These are phyloP conservation scores for Onchidella celtica DNA, from an alignment of 2,888 invertebrate species.

Conservation along the genomic window DNA sequence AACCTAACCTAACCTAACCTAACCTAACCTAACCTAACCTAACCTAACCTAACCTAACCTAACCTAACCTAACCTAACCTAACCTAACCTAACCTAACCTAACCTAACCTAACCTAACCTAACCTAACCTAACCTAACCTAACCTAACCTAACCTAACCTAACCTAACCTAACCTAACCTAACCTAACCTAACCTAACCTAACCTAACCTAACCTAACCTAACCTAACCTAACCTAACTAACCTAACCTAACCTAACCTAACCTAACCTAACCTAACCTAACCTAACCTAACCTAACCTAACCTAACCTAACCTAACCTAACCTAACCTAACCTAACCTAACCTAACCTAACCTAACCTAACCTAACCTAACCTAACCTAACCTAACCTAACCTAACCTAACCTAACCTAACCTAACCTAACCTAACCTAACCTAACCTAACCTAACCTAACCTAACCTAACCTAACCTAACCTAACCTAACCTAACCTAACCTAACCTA, in stretches of 20 bases:
- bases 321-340: not conserved
- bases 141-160: too few species aligned
- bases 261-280: not conserved
- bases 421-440: constrained; percentile 12
- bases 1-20: not conserved
- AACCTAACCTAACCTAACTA: not conserved
- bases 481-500: constrained; percentile 16
- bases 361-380: too few species aligned
- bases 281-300: not conserved
- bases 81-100: too few species aligned
- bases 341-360: too few species aligned
- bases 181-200: not conserved
- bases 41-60: not conserved
- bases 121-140: too few species aligned
- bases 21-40: not conserved
- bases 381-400: too few species aligned
- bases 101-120: too few species aligned
- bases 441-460: constrained; percentile 12
- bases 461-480: not conserved
- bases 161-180: not conserved
- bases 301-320: not conserved
- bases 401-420: not conserved
- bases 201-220: not conserved
- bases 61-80: not conserved
- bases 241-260: not conserved